Evolutionary conservation across 2,113 vertebrate genomes (phyloP).

Genomic region (Gila orcuttii): DNA sequence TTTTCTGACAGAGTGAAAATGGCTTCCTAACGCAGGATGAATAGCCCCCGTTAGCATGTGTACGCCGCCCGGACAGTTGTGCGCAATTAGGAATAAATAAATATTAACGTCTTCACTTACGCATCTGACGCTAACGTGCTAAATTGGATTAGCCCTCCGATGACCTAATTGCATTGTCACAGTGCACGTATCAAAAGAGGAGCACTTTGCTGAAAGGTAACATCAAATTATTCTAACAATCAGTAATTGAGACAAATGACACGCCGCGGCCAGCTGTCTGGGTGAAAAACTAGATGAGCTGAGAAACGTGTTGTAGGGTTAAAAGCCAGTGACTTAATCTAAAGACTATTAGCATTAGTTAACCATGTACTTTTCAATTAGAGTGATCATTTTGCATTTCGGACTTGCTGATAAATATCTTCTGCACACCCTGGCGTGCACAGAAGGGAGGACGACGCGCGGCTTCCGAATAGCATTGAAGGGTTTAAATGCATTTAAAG

Average conservation of each 20-base stretch:
- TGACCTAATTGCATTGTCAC: slow-evolving; percentile 55
- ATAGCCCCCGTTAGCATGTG: slow-evolving; percentile 54
- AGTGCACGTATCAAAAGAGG: slow-evolving; percentile 47
- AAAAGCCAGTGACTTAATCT: slow-evolving; percentile 60
- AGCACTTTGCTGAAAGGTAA: slow-evolving; percentile 53
- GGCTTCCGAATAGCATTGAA: too few relatives aligned
- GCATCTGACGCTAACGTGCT: slow-evolving; percentile 54
- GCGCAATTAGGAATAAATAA: slow-evolving; percentile 66
- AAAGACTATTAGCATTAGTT: slow-evolving; percentile 62
- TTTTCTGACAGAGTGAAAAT: slow-evolving; percentile 62
- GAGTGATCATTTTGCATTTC: slow-evolving; percentile 51
- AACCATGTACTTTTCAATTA: slow-evolving; percentile 64
- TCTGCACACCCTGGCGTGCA: neutral
- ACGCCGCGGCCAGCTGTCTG: slow-evolving; percentile 51
- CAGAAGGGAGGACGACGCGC: neutral
- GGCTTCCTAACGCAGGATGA: slow-evolving; percentile 60
- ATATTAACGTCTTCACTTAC: slow-evolving; percentile 63
- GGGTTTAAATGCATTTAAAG: neutral
- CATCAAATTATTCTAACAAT: slow-evolving; percentile 63
- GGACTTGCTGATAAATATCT: slow-evolving; percentile 54
- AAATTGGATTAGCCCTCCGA: slow-evolving; percentile 56
- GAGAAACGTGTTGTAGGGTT: slow-evolving; percentile 57
- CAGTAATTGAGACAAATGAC: slow-evolving; percentile 68
- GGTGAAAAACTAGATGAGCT: slow-evolving; percentile 59
- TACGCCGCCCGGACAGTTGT: slow-evolving; percentile 53